Base-by-base conservation (phyloP, 2,888 invertebrate species). In the Eustalomyia histrio region DNA sequence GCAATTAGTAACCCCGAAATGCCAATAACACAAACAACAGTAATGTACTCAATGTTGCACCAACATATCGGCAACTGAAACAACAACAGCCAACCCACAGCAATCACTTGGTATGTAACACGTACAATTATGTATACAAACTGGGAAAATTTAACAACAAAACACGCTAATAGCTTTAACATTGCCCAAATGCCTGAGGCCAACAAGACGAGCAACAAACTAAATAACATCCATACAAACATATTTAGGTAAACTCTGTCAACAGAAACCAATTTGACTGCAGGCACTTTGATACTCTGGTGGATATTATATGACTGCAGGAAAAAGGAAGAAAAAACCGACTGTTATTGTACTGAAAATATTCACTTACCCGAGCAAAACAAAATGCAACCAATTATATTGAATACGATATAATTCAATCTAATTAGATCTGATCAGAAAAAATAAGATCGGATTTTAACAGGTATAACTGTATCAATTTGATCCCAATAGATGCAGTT, bases 1-100 rank as follows among this genome's bases (percentile, higher is more conserved):
- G 82, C 84, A 84, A 84, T 84, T 84, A 84, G 84, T 84, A 83
- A 84, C 83, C 82, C 79, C 80, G 67, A 80, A 84, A 84, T 83
- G 78, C 83, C 82, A 80, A 80, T 68, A 80, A 67, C 18, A 68
- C 65, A 71, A 65, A 63, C 68, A 58, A 68, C 69, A 29, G 57
- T 74, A 69, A 74, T 65, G 24, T 55, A 65, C 60, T 73, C 35
- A 12, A 60, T 60, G 53, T 33, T 60, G 33, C 43, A 52, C 43
- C 75, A 75, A 75, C 63, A 60, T 39, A 39, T 12, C 10, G 39
- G 50, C 14, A 57, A 35, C 16, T 35, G n/a, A 24, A 39, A 17
- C 60, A 39, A 24, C 68, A 71, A 67, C 29, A 72, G 57, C 21
- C 73, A 68, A 47, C 76, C 74, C 75, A 80, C 78, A 68, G 43